Evolutionary conservation across 64 coral and sea anemone genomes (phyloP), one percentile per base, ranked within the genome.

Genomic region (Acropora yongei): DNA sequence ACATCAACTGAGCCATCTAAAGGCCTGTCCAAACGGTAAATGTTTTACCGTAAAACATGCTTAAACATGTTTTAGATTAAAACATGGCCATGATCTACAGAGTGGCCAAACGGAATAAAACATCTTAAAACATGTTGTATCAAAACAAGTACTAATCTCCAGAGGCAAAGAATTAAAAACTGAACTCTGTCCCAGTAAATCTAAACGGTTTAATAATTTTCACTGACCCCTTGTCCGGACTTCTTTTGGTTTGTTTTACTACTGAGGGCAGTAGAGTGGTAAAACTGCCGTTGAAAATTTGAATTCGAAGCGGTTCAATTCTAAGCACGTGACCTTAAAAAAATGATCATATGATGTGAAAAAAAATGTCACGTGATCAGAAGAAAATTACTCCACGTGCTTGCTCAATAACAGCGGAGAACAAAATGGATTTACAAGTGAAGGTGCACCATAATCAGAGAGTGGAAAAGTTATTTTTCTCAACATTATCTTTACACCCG

Each of bases 191-290:
- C 30, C 30, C 30, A 30, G 30, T 30, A 30, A 30, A 30, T 30
- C 30, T 30, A 30, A 30, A 30, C 30, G 30, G 30, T 30, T 30
- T 30, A 30, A 30, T 30, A 30, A 30, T 30, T 30, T 30, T 30
- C 30, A 30, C 30, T 30, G 30, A 30, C 30, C 30, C 30, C 30
- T 30, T 30, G 30, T 30, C 30, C 30, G 30, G 30, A 30, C 30
- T 30, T 30, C 30, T 30, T 30, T 30, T 30, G 30, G 30, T 30
- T 30, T 30, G 30, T 30, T 30, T 30, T 63, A 63, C 47, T 60
- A 89, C 78, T 55, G 66, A 65, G 16, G n/a, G 51, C 53, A 76
- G 74, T 77, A 77, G 57, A 76, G 74, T 78, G 87, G 43, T 89
- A 51, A 78, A 49, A 78, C 10, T 19, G 76, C 76, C 17, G 45